These are phyloP conservation scores for Sebastiscus tertius DNA, from an alignment of 2,797 vertebrate species.

Conservation along the genomic window DNA sequence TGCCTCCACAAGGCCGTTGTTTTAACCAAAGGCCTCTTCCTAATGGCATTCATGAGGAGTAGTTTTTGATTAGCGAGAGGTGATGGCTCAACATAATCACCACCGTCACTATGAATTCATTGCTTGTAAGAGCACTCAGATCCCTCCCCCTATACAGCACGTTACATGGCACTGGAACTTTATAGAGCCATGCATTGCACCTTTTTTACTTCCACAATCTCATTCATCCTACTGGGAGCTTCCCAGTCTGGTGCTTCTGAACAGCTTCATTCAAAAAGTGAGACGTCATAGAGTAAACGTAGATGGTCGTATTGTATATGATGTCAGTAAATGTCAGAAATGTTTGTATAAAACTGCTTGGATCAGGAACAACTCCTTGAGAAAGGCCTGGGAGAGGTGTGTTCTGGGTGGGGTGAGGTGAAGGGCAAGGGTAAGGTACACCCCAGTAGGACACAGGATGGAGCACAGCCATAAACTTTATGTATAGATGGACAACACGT, in stretches of 20 bases:
- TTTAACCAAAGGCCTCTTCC: conserved; percentile 1
- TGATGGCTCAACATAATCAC: background rate
- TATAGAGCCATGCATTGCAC: background rate
- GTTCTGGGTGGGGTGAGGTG: too few species aligned
- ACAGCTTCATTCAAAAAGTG: too few species aligned
- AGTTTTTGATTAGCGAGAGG: background rate
- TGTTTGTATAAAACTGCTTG: too few species aligned
- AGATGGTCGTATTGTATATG: accelerated
- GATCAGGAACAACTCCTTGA: too few species aligned
- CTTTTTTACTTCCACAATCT: background rate
- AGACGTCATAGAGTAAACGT: too few species aligned
- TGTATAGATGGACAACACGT: too few species aligned
- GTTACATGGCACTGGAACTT: background rate
- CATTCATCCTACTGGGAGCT: background rate
- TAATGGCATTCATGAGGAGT: background rate
- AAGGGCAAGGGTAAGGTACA: too few species aligned
- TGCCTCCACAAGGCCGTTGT: background rate
- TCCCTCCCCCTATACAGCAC: background rate
- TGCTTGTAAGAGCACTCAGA: background rate
- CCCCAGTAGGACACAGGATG: too few species aligned
- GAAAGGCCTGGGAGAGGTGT: too few species aligned
- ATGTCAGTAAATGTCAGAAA: too few species aligned
- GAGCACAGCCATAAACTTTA: too few species aligned
- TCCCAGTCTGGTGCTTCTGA: background rate
- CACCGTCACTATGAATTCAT: background rate